A percentile compares a stretch with the other conserved stretches of the same genome.
Evolutionary conservation across 2,113 vertebrate species (phyloP).

Genomic region (Garra rufa): DNA sequence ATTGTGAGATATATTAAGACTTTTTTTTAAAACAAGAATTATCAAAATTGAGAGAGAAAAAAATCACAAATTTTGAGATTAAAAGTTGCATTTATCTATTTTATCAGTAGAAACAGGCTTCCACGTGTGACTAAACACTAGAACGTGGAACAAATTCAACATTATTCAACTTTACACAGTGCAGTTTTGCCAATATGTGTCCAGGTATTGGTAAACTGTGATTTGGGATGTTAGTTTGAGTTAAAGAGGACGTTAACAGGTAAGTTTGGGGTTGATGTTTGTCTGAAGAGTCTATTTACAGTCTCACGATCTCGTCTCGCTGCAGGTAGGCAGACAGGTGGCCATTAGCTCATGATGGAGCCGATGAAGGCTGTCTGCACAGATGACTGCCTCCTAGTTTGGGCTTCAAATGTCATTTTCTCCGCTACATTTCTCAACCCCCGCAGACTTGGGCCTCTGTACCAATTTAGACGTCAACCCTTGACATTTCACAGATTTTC

Average conservation of each 20-base stretch:
- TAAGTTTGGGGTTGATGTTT: background rate
- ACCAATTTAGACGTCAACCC: conserved; percentile 65
- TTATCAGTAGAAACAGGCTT: no score
- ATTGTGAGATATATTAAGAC: no score
- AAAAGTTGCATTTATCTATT: no score
- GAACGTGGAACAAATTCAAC: no score
- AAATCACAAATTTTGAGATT: no score
- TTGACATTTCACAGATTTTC: conserved; percentile 69
- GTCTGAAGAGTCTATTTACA: conserved; percentile 2
- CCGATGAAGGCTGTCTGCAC: conserved; percentile 63
- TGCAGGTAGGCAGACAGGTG: conserved; percentile 59
- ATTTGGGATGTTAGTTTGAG: background rate
- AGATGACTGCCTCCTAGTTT: conserved; percentile 60
- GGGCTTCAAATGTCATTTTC: conserved; percentile 64
- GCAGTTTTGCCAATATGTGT: no score
- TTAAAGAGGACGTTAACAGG: background rate
- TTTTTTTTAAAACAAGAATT: no score
- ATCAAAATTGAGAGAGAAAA: no score
- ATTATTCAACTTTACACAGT: no score
- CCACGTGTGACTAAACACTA: no score
- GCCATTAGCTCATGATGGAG: conserved; percentile 65
- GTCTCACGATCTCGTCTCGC: conserved; percentile 15
- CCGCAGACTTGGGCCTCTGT: conserved; percentile 44
- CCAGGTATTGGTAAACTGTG: background rate
- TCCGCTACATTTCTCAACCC: conserved; percentile 60